These are phyloP conservation scores for Phenganax stokvisi DNA, from an alignment of 92 coral and sea anemone species.

Conservation along the genomic window DNA sequence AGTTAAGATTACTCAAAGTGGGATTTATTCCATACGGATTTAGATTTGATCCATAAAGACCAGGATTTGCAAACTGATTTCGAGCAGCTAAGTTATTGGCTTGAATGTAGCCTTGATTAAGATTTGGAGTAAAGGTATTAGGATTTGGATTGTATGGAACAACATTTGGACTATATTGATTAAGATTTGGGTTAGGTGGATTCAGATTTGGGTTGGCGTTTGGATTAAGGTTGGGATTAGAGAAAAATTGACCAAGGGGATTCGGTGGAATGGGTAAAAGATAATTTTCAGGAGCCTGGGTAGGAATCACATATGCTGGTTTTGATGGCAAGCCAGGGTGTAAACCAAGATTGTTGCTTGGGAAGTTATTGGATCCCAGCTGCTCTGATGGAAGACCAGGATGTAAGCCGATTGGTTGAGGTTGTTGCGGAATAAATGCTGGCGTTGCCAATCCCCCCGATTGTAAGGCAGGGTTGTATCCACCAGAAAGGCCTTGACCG, in stretches of 20 bases:
- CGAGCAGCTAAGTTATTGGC: no score
- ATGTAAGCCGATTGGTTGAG: slow-evolving; percentile 1
- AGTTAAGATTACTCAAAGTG: no score
- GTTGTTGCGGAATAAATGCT: neutral
- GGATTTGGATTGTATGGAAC: no score
- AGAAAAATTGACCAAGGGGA: neutral
- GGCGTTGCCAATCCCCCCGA: neutral
- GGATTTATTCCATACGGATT: no score
- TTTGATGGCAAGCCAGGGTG: neutral
- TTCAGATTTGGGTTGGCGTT: neutral
- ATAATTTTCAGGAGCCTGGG: neutral
- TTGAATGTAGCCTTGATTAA: no score
- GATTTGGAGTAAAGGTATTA: no score
- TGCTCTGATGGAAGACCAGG: slow-evolving; percentile 1
- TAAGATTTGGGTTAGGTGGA: neutral
- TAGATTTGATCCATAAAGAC: no score
- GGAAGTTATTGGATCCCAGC: neutral
- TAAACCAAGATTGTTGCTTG: neutral
- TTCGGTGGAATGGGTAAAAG: neutral
- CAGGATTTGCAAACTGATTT: no score
- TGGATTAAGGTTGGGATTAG: neutral
- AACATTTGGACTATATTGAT: no score
- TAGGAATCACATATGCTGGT: neutral
- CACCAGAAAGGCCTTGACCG: neutral
- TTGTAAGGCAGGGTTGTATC: neutral